A percentile compares a stretch with the other conserved stretches of the same genome.
These are phyloP conservation scores for Belgica antarctica DNA, from an alignment of 2,888 invertebrate genomes.

Conservation along the genomic window DNA sequence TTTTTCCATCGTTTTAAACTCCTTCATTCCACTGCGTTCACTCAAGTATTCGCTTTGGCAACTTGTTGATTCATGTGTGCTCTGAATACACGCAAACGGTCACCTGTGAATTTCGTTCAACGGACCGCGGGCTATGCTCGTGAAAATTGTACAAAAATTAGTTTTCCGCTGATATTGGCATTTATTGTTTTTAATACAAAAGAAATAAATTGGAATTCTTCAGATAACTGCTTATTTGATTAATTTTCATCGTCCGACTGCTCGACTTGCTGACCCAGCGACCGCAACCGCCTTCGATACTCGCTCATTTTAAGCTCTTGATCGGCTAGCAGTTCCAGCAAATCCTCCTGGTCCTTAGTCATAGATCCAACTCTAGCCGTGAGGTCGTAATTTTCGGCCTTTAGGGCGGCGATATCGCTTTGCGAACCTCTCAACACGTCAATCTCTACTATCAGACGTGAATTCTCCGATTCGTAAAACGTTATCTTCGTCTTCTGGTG, in stretches of 20 bases:
- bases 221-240: no score
- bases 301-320: constrained; percentile 59
- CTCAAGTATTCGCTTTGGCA: no score
- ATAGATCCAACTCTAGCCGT: constrained; percentile 62
- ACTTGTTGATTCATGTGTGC: constrained; percentile 29
- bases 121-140: neutral
- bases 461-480: constrained; percentile 45
- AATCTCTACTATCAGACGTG: neutral
- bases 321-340: constrained; percentile 83
- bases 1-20: neutral
- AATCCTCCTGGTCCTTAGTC: constrained; percentile 88
- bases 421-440: neutral
- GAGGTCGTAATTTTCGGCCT: neutral
- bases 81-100: neutral
- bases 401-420: neutral
- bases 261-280: constrained; percentile 25
- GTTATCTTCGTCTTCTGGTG: neutral
- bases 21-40: constrained; percentile 34
- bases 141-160: neutral
- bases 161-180: constrained; percentile 1
- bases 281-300: constrained; percentile 13
- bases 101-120: neutral
- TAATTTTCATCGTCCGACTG: constrained; percentile 23
- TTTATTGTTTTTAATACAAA: neutral
- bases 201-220: neutral